Conservation (phyloP, 2,888 invertebrate genomes). For the Arrhopalites spinosus region DNA sequence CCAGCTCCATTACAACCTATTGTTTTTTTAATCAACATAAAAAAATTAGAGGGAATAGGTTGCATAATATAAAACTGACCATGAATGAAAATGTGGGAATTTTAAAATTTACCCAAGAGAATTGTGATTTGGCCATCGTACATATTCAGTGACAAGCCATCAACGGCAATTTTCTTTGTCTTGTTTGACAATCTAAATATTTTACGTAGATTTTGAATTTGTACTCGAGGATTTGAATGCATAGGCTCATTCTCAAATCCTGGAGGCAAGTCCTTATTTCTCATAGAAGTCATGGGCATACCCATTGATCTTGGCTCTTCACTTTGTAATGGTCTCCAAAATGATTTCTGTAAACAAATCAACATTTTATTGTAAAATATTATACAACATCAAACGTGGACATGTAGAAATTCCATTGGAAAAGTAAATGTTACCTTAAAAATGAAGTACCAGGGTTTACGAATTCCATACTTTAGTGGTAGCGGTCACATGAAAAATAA, state of each 20-base stretch:
- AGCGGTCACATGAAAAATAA: no score
- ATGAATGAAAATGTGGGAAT: no score
- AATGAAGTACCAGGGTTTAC: constrained; percentile 69
- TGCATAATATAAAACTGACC: no score
- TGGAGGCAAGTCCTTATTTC: constrained; percentile 5
- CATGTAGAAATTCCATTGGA: neutral
- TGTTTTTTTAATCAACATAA: no score
- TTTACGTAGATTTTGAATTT: constrained; percentile 58
- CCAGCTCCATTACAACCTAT: constrained; percentile 88
- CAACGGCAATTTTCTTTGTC: constrained; percentile 68
- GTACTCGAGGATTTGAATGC: constrained; percentile 59
- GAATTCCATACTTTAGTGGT: constrained; percentile 73
- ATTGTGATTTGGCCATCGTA: constrained; percentile 84
- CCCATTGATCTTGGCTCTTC: neutral
- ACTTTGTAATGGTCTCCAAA: constrained; percentile 4
- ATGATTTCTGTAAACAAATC: constrained; percentile 15
- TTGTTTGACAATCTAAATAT: constrained; percentile 53
- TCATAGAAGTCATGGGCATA: neutral
- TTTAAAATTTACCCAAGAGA: no score
- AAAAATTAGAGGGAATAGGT: no score
- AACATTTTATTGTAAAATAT: neutral
- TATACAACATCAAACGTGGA: neutral
- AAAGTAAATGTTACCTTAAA: constrained; percentile 63
- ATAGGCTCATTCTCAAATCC: constrained; percentile 60
- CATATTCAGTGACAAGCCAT: constrained; percentile 73